Evolutionary conservation across 2,797 vertebrate species (phyloP).

Genomic region (Tokudaia muenninki): DNA sequence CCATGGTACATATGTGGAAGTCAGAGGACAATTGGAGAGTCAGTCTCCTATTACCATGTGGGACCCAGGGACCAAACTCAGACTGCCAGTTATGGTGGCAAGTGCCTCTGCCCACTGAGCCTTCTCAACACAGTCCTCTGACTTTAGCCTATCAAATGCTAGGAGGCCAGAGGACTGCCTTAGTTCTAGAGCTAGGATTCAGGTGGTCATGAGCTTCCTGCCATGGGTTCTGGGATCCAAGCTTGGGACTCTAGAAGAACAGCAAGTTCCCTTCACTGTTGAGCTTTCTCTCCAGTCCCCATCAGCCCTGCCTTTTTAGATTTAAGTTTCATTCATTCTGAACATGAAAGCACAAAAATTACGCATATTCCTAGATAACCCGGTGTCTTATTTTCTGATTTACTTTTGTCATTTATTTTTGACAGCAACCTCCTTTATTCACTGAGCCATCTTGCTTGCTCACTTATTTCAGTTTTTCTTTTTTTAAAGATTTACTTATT

Average conservation of each 20-base stretch:
- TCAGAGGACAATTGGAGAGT: not conserved
- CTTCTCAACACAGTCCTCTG: not conserved
- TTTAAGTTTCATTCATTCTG: not conserved
- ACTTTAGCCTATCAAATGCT: not conserved
- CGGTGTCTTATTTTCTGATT: not conserved
- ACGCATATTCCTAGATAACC: not conserved
- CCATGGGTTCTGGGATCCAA: not conserved
- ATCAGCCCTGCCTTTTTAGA: not conserved
- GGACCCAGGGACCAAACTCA: not conserved
- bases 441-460: not conserved
- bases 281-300: not conserved
- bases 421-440: not conserved
- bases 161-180: not conserved
- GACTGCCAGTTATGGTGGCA: not conserved
- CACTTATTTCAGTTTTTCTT: not conserved
- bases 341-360: not conserved
- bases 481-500: not conserved
- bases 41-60: not conserved
- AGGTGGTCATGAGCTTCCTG: not conserved
- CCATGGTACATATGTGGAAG: not conserved
- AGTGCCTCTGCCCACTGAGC: not conserved
- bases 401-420: not conserved
- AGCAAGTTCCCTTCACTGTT: not conserved
- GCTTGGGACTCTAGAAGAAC: not conserved
- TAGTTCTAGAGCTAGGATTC: no score